Base-by-base conservation (phyloP, 2,888 invertebrate species). In the Philhelius pedissequus region DNA sequence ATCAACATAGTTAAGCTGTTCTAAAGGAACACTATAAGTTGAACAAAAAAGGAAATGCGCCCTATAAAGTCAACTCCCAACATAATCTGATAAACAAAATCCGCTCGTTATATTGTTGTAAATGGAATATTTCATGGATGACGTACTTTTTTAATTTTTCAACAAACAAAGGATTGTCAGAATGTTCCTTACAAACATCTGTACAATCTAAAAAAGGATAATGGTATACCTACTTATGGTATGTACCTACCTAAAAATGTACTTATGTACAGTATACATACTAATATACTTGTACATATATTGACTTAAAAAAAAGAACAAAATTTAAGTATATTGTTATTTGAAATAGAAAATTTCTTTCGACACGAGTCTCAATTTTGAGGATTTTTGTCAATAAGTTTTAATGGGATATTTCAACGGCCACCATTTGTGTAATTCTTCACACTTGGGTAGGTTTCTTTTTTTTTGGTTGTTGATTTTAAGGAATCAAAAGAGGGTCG, bases 121-220 rank as follows among this genome's bases (percentile, higher is more conserved):
- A 54, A 54, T 54, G 18, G 56, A 56, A 6, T 35, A 56, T 56
- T 56, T 35, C 32, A 56, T 56, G 56, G 56, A 56, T 56, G 56
- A n/a, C 56, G 32, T 56, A 56, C 32, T 56, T 56, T n/a, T 56
- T 56, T 56, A 56, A 64, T 64, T 64, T 64, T 48, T 32, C 48
- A 48, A 32, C 40, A 43, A 32, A 32, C 20, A n/a, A 45, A 40
- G 22, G 40, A 60, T 25, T n/a, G 4, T 38, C 35, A 38, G 22
- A 22, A 38, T 25, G 25, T 22, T 25, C 25, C 9, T 58, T 11
- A 60, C 9, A 60, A 40, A 60, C 25, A n/a, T 60, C 15, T 40
- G 25, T 7, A 56, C 11, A 2, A 20, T 20, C n/a, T 15, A 9
- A 56, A 35, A 56, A 56, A 20, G 15, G 45, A 20, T 45, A 25